These are phyloP conservation scores for Apostichopus japonicus DNA, from an alignment of 35 echinoderm and acorn worm species.

Conservation along the genomic window DNA sequence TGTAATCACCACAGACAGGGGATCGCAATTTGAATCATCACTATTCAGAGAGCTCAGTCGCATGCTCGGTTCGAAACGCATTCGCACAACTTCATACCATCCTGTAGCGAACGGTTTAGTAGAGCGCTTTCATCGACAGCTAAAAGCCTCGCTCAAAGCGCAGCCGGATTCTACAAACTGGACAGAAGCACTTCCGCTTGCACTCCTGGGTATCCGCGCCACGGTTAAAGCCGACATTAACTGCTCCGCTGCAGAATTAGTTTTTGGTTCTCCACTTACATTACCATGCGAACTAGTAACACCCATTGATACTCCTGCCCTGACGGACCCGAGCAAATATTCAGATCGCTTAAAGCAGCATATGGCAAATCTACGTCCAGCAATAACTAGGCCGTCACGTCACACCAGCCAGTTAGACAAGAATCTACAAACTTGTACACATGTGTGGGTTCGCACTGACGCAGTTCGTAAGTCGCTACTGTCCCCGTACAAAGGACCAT, in stretches of 20 bases:
- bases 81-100: constrained; percentile 63
- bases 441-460: constrained; percentile 33
- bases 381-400: background rate
- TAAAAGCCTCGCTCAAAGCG: constrained; percentile 58
- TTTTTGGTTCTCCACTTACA: too few relatives aligned
- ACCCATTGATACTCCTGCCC: too few relatives aligned
- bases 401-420: background rate
- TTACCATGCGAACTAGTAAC: too few relatives aligned
- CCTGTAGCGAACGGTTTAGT: background rate
- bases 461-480: background rate
- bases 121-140: constrained; percentile 67
- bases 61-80: constrained; percentile 37
- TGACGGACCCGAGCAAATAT: too few relatives aligned
- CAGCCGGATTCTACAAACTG: background rate
- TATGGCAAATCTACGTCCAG: background rate
- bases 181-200: constrained; percentile 57
- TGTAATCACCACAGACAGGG: constrained; percentile 11
- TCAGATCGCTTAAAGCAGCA: constrained; percentile 47
- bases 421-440: background rate
- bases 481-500: constrained; percentile 29
- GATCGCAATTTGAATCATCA: constrained; percentile 61
- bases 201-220: constrained; percentile 58
- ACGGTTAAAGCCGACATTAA: constrained; percentile 54
- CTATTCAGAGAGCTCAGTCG: constrained; percentile 54
- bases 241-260: too few relatives aligned